Base-by-base conservation (phyloP, 2,113 vertebrate genomes). In the Ornithorhynchus anatinus region DNA sequence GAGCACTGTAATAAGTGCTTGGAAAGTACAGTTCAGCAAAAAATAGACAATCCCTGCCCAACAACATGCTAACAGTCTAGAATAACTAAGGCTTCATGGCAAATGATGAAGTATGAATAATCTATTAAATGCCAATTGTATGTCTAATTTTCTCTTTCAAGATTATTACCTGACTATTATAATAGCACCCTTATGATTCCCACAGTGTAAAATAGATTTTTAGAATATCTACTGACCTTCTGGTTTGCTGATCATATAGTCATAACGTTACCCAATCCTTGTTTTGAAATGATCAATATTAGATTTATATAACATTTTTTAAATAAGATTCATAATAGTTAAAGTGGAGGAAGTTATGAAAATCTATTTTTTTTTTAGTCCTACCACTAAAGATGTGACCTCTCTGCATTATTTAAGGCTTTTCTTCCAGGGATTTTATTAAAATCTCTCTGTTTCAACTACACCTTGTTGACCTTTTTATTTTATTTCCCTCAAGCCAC, bases 401-500 rank as follows among this genome's bases (percentile, higher is more conserved):
- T 64, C 33, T 47, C 14, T 75, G n/a, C 15, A 38, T 71, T 53
- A 53, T 57, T 80, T 71, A 68, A 50, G 3, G 29, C 17, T 50
- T 64, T 7, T 29, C 22, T 38, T 54, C 38, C 43, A 43, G 20
- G 40, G 17, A 44, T 8, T 37, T 75, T 50, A 63, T 62, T 73
- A 73, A 76, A 67, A 67, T 52, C 48, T 56, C 6, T 69, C 13
- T 64, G 7, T 54, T 75, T 15, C 27, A 75, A 25, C 22, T 33
- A 2, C 53, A 16, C 3, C 10, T 23, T 56, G 5, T 35, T 75
- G 70, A 77, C 17, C 44, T 59, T 79, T 72, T 48, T 59, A 25
- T 8, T 75, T 70, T 67, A 81, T 80, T 83, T 69, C 40, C 59
- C 47, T 42, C 2, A 39, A 53, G 29, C 43, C 35, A 27, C 2